These are phyloP conservation scores for Pelvicachromis taeniatus DNA, from an alignment of 2,113 vertebrate species.

Conservation along the genomic window DNA sequence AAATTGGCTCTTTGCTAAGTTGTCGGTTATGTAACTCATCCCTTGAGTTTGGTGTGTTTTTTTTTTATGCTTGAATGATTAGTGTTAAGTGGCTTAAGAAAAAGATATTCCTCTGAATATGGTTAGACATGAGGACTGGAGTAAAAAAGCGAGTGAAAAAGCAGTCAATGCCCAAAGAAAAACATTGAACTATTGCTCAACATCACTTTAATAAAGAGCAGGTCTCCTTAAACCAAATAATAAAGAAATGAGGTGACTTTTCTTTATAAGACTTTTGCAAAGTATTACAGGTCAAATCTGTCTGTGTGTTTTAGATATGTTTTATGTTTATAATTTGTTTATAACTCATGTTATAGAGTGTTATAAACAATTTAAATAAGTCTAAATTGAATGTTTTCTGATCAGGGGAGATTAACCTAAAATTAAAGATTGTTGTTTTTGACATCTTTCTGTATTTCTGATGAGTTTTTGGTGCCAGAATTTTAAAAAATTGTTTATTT, in stretches of 20 bases:
- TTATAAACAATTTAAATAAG: background rate
- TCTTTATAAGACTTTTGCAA: background rate
- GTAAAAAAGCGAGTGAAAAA: background rate
- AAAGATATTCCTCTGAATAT: background rate
- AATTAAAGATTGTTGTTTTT: background rate
- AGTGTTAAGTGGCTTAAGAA: background rate
- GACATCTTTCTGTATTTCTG: background rate
- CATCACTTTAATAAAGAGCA: background rate
- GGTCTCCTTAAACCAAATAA: background rate
- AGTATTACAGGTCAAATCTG: background rate
- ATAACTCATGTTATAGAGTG: background rate
- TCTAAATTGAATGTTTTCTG: background rate
- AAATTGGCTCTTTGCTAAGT: background rate
- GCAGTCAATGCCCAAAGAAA: background rate
- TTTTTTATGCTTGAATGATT: background rate
- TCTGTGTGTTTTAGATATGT: background rate
- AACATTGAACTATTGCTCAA: background rate
- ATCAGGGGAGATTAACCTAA: background rate
- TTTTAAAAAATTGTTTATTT: background rate
- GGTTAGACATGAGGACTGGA: background rate
- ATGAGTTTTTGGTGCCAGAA: background rate
- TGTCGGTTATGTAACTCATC: background rate
- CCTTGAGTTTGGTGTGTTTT: background rate
- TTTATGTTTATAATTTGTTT: background rate
- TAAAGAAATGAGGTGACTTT: background rate